Base-by-base conservation (phyloP, 2,797 vertebrate species). In the Girardinus metallicus region DNA sequence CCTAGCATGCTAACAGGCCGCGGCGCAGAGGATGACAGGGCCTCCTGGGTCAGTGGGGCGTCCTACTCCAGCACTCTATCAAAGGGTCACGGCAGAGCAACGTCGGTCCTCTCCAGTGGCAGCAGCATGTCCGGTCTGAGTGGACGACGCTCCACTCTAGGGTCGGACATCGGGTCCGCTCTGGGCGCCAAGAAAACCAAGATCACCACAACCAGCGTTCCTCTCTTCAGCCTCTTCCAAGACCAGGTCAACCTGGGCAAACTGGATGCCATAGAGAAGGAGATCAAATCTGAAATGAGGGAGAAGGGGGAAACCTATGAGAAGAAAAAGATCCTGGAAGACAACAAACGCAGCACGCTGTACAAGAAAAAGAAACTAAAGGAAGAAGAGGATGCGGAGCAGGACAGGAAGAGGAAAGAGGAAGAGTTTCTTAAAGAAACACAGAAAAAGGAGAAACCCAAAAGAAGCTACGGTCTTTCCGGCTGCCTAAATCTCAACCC, bases 321-420 rank as follows among this genome's bases (percentile, higher is more conserved):
- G 78, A 91, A 95, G 81, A 98, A 99, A 92, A 99, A 99, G 92
- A 96, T 99, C 85, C 93, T 97, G 44, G 95, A 96, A 15, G 96
- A 98, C 93, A 97, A 98, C 91, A 97, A 96, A 76, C 97, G 97
- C 75, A 99, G 99, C 92, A 97, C 96, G 9, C 92, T 98, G 74
- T 99, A 96, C 94, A 99, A 98, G 94, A 99, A 99, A 84, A 99
- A 99, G 91, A 96, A 96, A 85, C 93, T 92, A 1, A 97, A 95
- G 88, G 96, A 94, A 12, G 96, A 95, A 0, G 95, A 93, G 5
- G 95, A 95, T 0, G 95, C 96, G 4, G 93, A 92, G 86, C 70
- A 83, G 51, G 94, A 94, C 92, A 88, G 36, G 81, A 95, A 26
- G 90, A 95, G 3, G 78, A 95, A 7, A 85, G 93, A 93, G 4